Evolutionary conservation across 2,888 invertebrate species (phyloP).

Genomic region (Lomographa bimaculata): DNA sequence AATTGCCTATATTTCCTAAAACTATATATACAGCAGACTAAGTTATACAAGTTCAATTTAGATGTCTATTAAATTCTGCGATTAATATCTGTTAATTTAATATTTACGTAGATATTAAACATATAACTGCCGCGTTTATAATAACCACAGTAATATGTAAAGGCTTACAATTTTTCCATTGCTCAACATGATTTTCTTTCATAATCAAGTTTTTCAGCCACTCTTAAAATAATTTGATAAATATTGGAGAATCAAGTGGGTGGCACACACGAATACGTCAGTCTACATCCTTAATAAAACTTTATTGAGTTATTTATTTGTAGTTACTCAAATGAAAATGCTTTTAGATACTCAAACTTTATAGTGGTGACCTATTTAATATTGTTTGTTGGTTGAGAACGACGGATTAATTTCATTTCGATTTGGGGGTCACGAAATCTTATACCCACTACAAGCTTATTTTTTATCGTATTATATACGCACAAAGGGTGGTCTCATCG

Average conservation of each 20-base stretch:
- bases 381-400: slow-evolving; percentile 9
- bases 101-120: too few relatives aligned
- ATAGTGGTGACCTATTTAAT: slow-evolving; percentile 28
- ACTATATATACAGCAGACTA: too few relatives aligned
- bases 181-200: slow-evolving; percentile 16
- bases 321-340: slow-evolving; percentile 17
- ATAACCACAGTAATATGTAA: too few relatives aligned
- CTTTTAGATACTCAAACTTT: slow-evolving; percentile 18
- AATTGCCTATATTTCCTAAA: too few relatives aligned
- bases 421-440: slow-evolving; percentile 9
- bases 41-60: too few relatives aligned
- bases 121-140: too few relatives aligned
- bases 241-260: slow-evolving; percentile 20
- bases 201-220: slow-evolving; percentile 17
- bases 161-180: too few relatives aligned
- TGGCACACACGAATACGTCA: slow-evolving; percentile 15
- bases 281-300: slow-evolving; percentile 21
- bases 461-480: not conserved
- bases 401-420: slow-evolving; percentile 22
- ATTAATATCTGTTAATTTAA: too few relatives aligned
- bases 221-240: slow-evolving; percentile 15
- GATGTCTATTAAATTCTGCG: too few relatives aligned
- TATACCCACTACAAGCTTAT: slow-evolving; percentile 9
- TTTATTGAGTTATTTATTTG: slow-evolving; percentile 16
- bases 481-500: too few relatives aligned